Base-by-base conservation (phyloP, 2,797 vertebrate species). In the Acipenser oxyrinchus region DNA sequence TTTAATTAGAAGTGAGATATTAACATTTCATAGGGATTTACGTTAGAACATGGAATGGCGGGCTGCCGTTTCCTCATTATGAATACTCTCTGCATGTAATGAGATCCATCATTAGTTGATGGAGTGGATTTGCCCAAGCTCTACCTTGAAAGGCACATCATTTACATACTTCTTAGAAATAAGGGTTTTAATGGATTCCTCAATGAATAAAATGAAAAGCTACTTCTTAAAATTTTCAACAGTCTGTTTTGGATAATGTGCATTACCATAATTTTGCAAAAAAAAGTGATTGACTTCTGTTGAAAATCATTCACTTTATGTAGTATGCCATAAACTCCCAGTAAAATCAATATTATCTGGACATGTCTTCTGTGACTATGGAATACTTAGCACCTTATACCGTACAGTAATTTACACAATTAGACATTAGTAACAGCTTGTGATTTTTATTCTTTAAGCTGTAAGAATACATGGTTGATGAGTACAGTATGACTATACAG, bases 21-120 rank as follows among this genome's bases (percentile, higher is more conserved):
- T 96, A 95, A 93, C 92, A 95, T 95, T 95, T 98, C 94, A 90
- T 91, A 93, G 91, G 93, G 93, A 93, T 96, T 95, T 95, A 92
- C 91, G 91, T 90, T 85, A 90, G 92, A 93, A 93, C 93, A 91
- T 90, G 89, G 92, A 89, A 91, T 87, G 89, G 88, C 88, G 84
- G 89, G 91, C 92, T 87, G 91, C 91, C 86, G 90, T 84, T 88
- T 94, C 93, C 97, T 97, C 94, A 95, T 98, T 97, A 97, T 90
- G 88, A 88, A 86, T 90, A 90, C 92, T 91, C 93, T 93, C 90
- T 89, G 91, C 88, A 90, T 91, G 94, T 98, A 98, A 98, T 96
- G 95, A 98, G 96, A 88, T 88, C 90, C 93, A 93, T 98, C 95
- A 96, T 99, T 98, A 99, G 94, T 94, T 98, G 95, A 98, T 95